Evolutionary conservation across 2,113 vertebrate genomes (phyloP).

Genomic region (Copsychus sechellarum): DNA sequence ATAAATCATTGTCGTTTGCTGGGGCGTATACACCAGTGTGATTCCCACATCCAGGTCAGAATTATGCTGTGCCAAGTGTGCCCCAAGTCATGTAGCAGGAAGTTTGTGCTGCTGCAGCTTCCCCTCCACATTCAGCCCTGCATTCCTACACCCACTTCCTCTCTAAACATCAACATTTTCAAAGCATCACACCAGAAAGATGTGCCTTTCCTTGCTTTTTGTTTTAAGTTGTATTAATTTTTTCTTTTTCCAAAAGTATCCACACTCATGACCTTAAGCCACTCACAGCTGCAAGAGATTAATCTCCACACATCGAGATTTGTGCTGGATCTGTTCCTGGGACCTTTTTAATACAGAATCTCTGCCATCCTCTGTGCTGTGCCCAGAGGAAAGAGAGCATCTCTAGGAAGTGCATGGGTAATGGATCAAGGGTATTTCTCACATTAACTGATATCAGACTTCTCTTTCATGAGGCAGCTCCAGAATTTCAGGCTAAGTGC

Average conservation of each 20-base stretch:
- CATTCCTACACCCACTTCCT: not conserved
- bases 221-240: not conserved
- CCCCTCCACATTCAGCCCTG: not conserved
- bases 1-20: not conserved
- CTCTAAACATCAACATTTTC: not conserved
- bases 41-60: not conserved
- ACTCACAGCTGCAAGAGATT: slow-evolving; percentile 27
- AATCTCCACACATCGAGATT: slow-evolving; percentile 17
- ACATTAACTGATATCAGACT: not conserved
- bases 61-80: not conserved
- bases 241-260: slow-evolving; percentile 13
- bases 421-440: not conserved
- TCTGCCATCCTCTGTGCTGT: not conserved
- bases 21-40: not conserved
- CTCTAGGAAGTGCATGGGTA: not conserved
- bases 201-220: not conserved
- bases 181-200: not conserved
- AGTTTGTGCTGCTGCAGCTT: not conserved
- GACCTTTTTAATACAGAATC: not conserved
- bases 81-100: not conserved
- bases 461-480: not conserved
- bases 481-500: not conserved
- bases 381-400: not conserved
- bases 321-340: not conserved
- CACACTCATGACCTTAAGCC: not conserved